phyloP scores from a whole-genome alignment of 2,888 invertebrate species.

The Tupiocoris notatus region DNA sequence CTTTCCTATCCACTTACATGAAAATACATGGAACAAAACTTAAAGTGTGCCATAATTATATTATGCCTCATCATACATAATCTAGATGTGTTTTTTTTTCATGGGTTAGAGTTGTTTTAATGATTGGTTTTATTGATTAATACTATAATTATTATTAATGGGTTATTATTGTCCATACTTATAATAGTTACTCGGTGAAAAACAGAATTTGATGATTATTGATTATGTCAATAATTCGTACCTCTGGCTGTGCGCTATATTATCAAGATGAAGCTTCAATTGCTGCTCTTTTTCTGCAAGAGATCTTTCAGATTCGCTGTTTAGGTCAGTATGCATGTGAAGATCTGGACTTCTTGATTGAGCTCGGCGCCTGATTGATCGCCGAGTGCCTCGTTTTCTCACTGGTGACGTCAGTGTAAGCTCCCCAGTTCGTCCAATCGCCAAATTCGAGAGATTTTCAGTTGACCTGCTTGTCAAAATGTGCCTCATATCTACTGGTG shows the following conservation, averaged over 20 bases:
- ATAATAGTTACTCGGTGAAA: too few species aligned
- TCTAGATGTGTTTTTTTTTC: too few species aligned
- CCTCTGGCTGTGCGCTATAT: conserved; percentile 43
- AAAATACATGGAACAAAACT: too few species aligned
- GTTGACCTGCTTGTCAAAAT: conserved; percentile 56
- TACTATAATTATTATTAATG: too few species aligned
- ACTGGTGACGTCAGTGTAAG: conserved; percentile 53
- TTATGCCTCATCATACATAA: too few species aligned
- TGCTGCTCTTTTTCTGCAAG: conserved; percentile 46
- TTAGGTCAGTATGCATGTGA: conserved; percentile 38
- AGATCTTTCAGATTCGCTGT: conserved; percentile 33
- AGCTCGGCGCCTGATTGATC: conserved; percentile 51
- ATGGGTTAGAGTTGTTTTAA: too few species aligned
- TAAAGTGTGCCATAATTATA: too few species aligned
- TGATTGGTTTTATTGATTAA: too few species aligned
- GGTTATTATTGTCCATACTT: too few species aligned
- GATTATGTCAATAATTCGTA: background rate
- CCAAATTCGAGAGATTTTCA: conserved; percentile 54
- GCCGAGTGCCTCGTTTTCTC: conserved; percentile 53
- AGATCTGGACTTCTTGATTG: conserved; percentile 45
- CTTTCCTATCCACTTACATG: too few species aligned
- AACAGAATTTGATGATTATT: too few species aligned
- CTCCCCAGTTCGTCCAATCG: conserved; percentile 50
- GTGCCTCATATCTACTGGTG: conserved; percentile 56
- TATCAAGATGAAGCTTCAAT: conserved; percentile 44